These are phyloP conservation scores for Clarias pachynema DNA, from an alignment of 2,797 vertebrate genomes.

Conservation along the genomic window DNA sequence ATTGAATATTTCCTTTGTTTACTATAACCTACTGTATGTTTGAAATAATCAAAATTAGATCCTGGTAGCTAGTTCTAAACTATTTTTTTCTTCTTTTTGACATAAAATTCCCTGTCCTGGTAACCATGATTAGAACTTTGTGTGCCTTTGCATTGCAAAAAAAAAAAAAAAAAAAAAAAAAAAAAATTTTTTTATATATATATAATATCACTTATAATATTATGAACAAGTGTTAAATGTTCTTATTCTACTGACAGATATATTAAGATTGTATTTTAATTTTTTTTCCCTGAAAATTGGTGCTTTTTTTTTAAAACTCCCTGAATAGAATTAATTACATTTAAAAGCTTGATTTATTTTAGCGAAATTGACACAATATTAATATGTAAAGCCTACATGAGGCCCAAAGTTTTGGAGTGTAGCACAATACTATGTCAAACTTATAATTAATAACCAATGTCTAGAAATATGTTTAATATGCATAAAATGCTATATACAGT, in stretches of 20 bases:
- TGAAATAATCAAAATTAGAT: neutral
- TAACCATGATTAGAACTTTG: neutral
- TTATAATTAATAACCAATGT: neutral
- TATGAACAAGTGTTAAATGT: neutral
- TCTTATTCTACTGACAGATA: neutral
- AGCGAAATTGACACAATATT: too few relatives aligned
- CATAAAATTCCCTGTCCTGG: neutral
- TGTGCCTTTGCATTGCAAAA: neutral
- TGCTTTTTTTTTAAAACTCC: too few relatives aligned
- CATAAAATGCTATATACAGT: too few relatives aligned
- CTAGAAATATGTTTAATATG: neutral
- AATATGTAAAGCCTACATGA: too few relatives aligned
- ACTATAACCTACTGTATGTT: neutral
- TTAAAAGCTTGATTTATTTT: too few relatives aligned
- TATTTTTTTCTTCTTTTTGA: neutral
- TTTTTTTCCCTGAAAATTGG: neutral
- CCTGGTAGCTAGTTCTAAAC: neutral
- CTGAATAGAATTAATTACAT: too few relatives aligned
- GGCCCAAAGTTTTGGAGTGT: too few relatives aligned
- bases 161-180: too few relatives aligned
- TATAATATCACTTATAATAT: neutral
- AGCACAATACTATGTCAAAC: neutral
- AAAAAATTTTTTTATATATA: neutral
- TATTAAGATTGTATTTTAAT: neutral
- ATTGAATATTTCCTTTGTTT: neutral